Evolutionary conservation across 2,888 invertebrate genomes (phyloP), one percentile per base, ranked within the genome.

Genomic region (Miltochrista miniata): DNA sequence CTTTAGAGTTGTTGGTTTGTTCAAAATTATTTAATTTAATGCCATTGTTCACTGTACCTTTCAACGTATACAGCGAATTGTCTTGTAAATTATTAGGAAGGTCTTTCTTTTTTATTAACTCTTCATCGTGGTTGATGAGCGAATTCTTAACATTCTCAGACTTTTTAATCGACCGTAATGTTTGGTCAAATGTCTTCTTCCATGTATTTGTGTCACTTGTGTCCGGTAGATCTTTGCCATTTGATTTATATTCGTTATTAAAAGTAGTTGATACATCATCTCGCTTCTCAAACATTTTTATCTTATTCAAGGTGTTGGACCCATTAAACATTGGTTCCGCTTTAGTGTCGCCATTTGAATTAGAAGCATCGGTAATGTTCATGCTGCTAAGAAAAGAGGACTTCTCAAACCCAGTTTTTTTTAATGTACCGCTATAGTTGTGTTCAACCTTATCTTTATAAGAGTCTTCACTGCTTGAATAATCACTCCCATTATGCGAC

Each of bases 241-340:
- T 67, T 43, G 56, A 34, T 68, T 75, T 82, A 44, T 51, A 49
- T 9, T 53, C 45, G 53, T 62, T 73, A 29, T 76, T 74, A 43
- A 56, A 54, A 54, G 48, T 66, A 48, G 65, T 70, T 11, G 71
- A 64, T 42, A 70, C 78, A 15, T 69, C 56, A 13, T 83, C 83
- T 30, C 70, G 67, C 53, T 79, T 86, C 74, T 90, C 89, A 61
- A 90, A 89, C 18, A 89, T 54, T 70, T 84, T 89, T 68, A 81
- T 81, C 72, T 87, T 91, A 50, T 74, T 87, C 45, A 88, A 64
- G 2, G 88, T 90, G 57, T 87, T 88, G 9, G 82, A 30, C n/a
- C 72, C 81, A 33, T 88, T 83, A 39, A 73, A 54, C 64, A 82
- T 82, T 13, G 67, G 45, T 45, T 89, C 88, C 29, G 71, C 42